Conservation (phyloP, 2,888 invertebrate species). For the Mactromeris polynyma region DNA sequence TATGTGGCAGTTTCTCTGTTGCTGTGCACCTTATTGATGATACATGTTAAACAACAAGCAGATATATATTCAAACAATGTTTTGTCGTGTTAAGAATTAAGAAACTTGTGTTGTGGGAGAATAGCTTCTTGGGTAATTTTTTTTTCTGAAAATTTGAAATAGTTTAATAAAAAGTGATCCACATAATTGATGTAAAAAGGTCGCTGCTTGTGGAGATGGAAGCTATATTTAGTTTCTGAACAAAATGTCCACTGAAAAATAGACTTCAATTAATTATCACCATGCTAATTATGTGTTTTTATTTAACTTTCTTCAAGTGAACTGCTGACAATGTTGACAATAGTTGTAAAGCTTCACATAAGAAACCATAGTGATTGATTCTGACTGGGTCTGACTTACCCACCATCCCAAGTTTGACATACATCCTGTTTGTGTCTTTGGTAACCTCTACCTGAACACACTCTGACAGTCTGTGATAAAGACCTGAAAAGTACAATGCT, state of each 20-base stretch:
- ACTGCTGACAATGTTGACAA: too few species aligned
- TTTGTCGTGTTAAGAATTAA: background rate
- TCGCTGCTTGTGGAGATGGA: too few species aligned
- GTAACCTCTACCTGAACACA: background rate
- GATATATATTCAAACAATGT: background rate
- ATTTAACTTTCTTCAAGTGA: too few species aligned
- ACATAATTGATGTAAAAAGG: too few species aligned
- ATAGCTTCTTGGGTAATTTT: too few species aligned
- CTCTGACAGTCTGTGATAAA: background rate
- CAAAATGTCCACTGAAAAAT: too few species aligned
- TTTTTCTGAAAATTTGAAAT: too few species aligned
- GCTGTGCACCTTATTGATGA: background rate
- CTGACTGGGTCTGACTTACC: background rate
- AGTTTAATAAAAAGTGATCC: too few species aligned
- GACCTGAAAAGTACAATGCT: background rate
- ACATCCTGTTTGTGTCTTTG: slow-evolving; percentile 1
- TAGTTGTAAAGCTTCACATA: background rate
- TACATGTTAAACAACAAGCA: background rate
- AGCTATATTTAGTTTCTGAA: too few species aligned
- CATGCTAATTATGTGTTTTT: too few species aligned
- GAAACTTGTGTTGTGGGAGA: too few species aligned
- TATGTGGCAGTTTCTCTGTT: background rate
- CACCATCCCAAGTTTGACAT: background rate
- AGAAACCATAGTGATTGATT: background rate
- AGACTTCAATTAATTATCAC: too few species aligned